These are phyloP conservation scores for Tetropium fuscum DNA, from an alignment of 2,888 invertebrate genomes.

Conservation along the genomic window DNA sequence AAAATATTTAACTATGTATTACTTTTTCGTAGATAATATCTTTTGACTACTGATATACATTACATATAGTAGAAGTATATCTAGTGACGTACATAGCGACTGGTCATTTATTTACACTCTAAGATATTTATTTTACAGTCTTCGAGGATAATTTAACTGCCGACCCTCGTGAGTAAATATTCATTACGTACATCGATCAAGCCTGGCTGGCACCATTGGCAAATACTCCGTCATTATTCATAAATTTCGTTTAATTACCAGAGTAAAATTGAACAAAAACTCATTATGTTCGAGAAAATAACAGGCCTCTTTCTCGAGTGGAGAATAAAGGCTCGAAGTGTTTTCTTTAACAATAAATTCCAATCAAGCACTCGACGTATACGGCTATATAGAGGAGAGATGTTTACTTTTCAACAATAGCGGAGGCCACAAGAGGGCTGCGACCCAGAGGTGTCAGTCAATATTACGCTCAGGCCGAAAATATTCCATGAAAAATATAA, in stretches of 20 bases:
- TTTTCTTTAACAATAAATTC: constrained; percentile 24
- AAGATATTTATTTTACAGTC: background rate
- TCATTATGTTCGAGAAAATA: constrained; percentile 6
- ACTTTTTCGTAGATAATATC: too few relatives aligned
- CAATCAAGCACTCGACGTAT: constrained; percentile 8
- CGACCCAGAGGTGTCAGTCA: background rate
- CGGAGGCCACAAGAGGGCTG: background rate
- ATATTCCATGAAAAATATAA: too few relatives aligned
- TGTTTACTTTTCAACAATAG: constrained; percentile 23
- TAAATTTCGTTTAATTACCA: constrained; percentile 4
- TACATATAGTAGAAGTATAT: too few relatives aligned
- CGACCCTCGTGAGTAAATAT: background rate
- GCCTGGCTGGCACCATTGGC: constrained; percentile 2
- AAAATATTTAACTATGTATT: too few relatives aligned
- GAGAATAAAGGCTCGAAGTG: constrained; percentile 1
- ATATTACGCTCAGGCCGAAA: too few relatives aligned
- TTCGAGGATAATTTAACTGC: background rate
- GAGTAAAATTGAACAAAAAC: constrained; percentile 10
- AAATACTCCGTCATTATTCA: constrained; percentile 13
- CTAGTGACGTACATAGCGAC: background rate
- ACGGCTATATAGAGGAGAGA: background rate
- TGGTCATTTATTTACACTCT: background rate
- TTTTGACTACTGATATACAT: too few relatives aligned
- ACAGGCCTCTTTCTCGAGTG: background rate
- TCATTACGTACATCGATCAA: constrained; percentile 9